Conservation (phyloP, 2,888 invertebrate species). For the Pogonocherus hispidulus region DNA sequence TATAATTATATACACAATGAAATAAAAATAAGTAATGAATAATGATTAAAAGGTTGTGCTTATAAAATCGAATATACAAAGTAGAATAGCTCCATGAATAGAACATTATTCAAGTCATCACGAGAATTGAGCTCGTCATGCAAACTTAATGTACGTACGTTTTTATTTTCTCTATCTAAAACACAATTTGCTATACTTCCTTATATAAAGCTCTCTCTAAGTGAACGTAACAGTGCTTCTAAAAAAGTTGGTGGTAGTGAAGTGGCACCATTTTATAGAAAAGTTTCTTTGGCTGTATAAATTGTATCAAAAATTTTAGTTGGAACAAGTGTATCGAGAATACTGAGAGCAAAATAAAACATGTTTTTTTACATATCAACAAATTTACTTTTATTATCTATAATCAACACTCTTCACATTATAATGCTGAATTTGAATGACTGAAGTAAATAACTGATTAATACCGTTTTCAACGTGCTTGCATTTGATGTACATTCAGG, state of each 20-base stretch:
- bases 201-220: constrained; percentile 63
- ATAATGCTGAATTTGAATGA: too few species aligned
- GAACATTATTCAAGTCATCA: constrained; percentile 33
- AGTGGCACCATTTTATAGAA: constrained; percentile 63
- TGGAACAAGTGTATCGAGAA: background rate
- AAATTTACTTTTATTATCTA: too few species aligned
- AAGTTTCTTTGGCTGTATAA: constrained; percentile 60
- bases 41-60: constrained; percentile 17
- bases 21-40: constrained; percentile 18
- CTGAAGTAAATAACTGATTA: too few species aligned
- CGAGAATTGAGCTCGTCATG: constrained; percentile 63
- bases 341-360: constrained; percentile 12
- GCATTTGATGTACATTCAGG: too few species aligned
- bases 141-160: constrained; percentile 50
- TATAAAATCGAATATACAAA: constrained; percentile 25
- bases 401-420: too few species aligned
- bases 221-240: constrained; percentile 63
- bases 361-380: too few species aligned
- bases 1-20: constrained; percentile 26
- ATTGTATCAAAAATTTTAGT: constrained; percentile 54
- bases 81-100: constrained; percentile 45
- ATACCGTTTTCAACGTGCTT: too few species aligned
- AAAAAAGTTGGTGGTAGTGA: constrained; percentile 62
- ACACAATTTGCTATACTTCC: constrained; percentile 63
- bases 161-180: constrained; percentile 59